Evolutionary conservation across 2,113 vertebrate species (phyloP).

Genomic region (Pseudopodoces humilis): DNA sequence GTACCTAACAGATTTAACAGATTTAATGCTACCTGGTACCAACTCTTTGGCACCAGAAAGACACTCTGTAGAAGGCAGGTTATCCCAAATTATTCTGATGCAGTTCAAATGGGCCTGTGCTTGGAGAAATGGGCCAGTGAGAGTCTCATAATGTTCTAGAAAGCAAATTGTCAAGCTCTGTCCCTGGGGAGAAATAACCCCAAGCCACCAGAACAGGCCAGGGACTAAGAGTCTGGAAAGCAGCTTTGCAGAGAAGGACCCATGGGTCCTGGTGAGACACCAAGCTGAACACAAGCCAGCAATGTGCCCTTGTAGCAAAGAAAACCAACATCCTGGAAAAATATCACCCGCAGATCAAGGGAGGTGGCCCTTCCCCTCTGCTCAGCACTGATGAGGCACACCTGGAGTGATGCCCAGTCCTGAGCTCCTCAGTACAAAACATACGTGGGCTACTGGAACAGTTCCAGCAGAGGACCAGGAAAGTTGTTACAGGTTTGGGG

Average conservation of each 20-base stretch:
- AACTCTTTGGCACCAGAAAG: neutral
- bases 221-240: neutral
- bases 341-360: neutral
- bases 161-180: neutral
- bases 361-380: neutral
- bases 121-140: neutral
- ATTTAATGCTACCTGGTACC: neutral
- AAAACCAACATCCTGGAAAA: neutral
- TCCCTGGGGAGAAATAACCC: neutral
- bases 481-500: neutral
- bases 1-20: neutral
- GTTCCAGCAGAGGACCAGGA: neutral
- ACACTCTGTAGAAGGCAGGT: neutral
- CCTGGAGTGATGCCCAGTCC: neutral
- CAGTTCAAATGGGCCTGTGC: neutral
- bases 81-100: neutral
- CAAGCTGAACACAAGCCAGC: neutral
- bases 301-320: neutral
- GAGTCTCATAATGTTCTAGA: neutral
- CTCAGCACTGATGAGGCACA: neutral
- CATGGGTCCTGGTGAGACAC: neutral
- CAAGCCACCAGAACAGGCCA: neutral
- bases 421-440: neutral
- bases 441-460: neutral
- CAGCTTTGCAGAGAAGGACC: neutral